Conservation (phyloP, 1,140 invertebrate species). For the Mylabris phalerata region DNA sequence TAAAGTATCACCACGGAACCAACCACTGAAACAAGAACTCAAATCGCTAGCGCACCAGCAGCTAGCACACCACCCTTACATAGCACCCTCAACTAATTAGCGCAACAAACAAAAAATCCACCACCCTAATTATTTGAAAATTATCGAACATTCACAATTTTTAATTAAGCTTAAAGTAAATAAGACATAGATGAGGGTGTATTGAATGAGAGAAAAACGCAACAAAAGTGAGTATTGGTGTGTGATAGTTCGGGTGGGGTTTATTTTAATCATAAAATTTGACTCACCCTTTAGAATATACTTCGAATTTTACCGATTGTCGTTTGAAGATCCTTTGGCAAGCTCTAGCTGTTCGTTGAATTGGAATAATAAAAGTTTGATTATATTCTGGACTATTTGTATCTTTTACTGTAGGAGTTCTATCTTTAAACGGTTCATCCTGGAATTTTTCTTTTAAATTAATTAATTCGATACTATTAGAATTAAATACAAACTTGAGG, state of each 20-base stretch:
- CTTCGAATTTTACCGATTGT: conserved; percentile 81
- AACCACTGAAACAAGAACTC: conserved; percentile 72
- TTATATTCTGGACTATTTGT: conserved; percentile 87
- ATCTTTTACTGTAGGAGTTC: conserved; percentile 71
- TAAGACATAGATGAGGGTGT: background rate
- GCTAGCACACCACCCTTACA: conserved; percentile 34
- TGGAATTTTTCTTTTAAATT: conserved; percentile 36
- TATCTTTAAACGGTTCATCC: conserved; percentile 72
- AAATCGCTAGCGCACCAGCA: conserved; percentile 38
- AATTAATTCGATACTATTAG: too few relatives aligned
- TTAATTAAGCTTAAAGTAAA: background rate
- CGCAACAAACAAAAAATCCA: background rate
- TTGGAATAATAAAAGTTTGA: conserved; percentile 67
- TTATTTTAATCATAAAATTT: too few relatives aligned
- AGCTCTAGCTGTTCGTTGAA: conserved; percentile 69
- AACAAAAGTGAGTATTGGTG: too few relatives aligned
- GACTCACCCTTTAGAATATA: conserved; percentile 87
- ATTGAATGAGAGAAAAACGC: too few relatives aligned
- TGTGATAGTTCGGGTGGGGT: too few relatives aligned
- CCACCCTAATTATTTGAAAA: background rate
- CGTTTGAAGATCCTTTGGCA: conserved; percentile 83
- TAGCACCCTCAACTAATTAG: conserved; percentile 23
- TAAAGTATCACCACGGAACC: conserved; percentile 78
- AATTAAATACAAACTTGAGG: conserved; percentile 59
- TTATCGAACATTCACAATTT: background rate